Base-by-base conservation (phyloP, 2,797 vertebrate species). In the Gila robusta region DNA sequence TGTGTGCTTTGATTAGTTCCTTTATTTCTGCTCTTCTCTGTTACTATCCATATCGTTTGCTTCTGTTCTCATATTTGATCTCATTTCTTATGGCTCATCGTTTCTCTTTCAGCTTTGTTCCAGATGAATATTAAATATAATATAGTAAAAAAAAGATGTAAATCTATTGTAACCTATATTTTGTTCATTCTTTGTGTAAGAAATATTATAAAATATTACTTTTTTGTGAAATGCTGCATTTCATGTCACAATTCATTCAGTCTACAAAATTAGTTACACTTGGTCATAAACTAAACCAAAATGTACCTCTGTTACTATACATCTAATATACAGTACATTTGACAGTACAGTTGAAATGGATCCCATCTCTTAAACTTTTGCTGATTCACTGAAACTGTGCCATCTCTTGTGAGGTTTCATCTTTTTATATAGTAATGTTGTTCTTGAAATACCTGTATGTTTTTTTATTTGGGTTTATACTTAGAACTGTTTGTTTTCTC, bases 81-180 rank as follows among this genome's bases (percentile, higher is more conserved):
- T 56, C 3, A n/a, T 56, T 56, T 56, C 26, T 52, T 52, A 74
- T 52, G 73, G 21, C 12, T 56, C 14, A n/a, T 59, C 14, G 8
- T 23, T 59, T 56, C 3, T n/a, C 52, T 78, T 59, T 78, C 21
- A 78, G 39, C 76, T 39, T 59, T 78, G 32, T 78, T 26, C 54
- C 3, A 26, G 35, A 39, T 59, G 4, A 39, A 59, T 54, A 77
- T 77, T 56, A 37, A 37, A 77, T 37, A 12, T 37, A 37, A 6
- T 23, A 35, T 16, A 28, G 4, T 47, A 74, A 12, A 47, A 47
- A 44, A 2, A 49, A 28, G 3, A 47, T 26, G 41, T 72, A 26
- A 39, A 73, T 49, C 16, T 49, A 10, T 17, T 49, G 14, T 19
- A 19, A 49, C 41, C n/a, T 73, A 12, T 28, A 76, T 35, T 49